These are phyloP conservation scores for Caradrina clavipalpis DNA, from an alignment of 2,888 invertebrate species.

Conservation along the genomic window DNA sequence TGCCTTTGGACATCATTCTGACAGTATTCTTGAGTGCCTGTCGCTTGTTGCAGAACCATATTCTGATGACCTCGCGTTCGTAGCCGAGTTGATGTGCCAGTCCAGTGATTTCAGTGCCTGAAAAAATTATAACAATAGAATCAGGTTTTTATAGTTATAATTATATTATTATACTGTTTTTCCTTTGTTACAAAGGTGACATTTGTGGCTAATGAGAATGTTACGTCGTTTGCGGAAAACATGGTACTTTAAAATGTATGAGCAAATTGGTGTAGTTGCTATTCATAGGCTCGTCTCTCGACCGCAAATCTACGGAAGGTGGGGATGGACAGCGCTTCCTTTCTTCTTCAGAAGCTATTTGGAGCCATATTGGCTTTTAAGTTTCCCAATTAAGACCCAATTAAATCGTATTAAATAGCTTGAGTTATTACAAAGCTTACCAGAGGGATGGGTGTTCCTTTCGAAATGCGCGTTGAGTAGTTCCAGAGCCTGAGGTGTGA, in stretches of 20 bases:
- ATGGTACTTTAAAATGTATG: not conserved
- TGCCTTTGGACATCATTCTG: constrained; percentile 97
- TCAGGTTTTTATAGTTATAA: constrained; percentile 27
- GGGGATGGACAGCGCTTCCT: not conserved
- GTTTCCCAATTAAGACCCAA: too few relatives aligned
- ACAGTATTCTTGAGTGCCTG: constrained; percentile 99
- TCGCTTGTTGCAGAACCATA: constrained; percentile 99
- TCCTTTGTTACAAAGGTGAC: constrained; percentile 25
- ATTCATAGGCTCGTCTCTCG: not conserved
- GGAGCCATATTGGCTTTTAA: too few relatives aligned
- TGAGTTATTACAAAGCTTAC: constrained; percentile 86
- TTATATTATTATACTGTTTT: constrained; percentile 5
- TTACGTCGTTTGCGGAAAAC: constrained; percentile 11
- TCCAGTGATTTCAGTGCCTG: constrained; percentile 99
- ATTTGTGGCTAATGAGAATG: constrained; percentile 6
- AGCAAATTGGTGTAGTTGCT: not conserved
- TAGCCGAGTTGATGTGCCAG: constrained; percentile 98
- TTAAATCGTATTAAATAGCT: not conserved
- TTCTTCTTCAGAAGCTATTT: too few relatives aligned
- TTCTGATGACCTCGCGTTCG: constrained; percentile 99
- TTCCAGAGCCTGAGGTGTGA: constrained; percentile 99
- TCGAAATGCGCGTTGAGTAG: constrained; percentile 98
- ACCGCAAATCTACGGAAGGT: not conserved
- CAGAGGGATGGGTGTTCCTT: constrained; percentile 99
- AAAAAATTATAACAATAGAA: constrained; percentile 70